Evolutionary conservation across 2,113 vertebrate genomes (phyloP).

Genomic region (Scomber colias): DNA sequence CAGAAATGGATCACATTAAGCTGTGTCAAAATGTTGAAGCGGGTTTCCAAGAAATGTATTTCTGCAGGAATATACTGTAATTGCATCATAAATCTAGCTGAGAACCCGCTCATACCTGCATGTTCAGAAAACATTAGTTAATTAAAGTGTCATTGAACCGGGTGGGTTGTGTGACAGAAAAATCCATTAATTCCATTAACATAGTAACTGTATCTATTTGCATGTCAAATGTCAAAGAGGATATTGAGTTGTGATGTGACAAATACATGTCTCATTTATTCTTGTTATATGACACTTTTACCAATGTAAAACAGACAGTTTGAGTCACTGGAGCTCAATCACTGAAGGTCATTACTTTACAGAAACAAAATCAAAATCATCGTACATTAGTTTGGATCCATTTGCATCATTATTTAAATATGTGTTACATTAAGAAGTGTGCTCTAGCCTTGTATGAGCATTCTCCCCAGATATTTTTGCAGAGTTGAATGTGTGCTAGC

Average conservation of each 20-base stretch:
- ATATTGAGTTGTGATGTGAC: conserved; percentile 72
- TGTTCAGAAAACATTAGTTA: conserved; percentile 61
- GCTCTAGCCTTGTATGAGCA: conserved; percentile 7
- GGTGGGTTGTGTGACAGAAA: conserved; percentile 68
- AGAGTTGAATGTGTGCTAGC: conserved; percentile 7
- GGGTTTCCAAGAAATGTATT: conserved; percentile 41
- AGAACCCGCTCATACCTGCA: conserved; percentile 45
- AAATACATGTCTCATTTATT: conserved; percentile 66
- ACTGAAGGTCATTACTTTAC: conserved; percentile 34
- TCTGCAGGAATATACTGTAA: conserved; percentile 42
- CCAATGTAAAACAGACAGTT: conserved; percentile 13
- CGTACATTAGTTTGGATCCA: neutral
- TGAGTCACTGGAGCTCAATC: neutral
- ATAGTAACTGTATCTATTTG: conserved; percentile 77
- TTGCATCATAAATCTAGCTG: conserved; percentile 52
- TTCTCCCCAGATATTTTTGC: conserved; percentile 2
- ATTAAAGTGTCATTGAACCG: conserved; percentile 72
- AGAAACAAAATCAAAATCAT: too few species aligned
- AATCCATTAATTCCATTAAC: conserved; percentile 78
- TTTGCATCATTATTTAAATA: neutral
- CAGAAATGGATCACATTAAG: conserved; percentile 40
- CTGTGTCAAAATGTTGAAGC: conserved; percentile 34
- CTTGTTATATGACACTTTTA: conserved; percentile 64
- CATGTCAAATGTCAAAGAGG: conserved; percentile 74
- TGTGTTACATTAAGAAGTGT: neutral